Conservation (phyloP, 2,113 vertebrate genomes). For the Naja naja region DNA sequence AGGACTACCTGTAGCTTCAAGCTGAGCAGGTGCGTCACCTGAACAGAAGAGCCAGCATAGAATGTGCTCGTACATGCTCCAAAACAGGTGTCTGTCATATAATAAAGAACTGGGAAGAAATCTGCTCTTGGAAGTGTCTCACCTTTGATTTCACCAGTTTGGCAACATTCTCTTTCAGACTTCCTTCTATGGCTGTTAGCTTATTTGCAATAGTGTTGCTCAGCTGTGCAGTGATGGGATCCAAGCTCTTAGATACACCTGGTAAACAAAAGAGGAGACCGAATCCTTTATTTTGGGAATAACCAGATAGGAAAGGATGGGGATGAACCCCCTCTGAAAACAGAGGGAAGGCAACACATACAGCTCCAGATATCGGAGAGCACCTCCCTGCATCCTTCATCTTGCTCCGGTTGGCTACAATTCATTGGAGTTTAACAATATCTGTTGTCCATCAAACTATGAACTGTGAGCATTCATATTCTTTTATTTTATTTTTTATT, state of each 20-base stretch:
- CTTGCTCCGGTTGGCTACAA: not conserved
- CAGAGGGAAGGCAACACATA: not conserved
- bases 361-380: not conserved
- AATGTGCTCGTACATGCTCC: not conserved
- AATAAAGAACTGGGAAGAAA: too few relatives aligned
- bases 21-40: too few relatives aligned
- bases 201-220: constrained; percentile 84
- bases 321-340: not conserved
- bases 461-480: not conserved
- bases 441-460: not conserved
- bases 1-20: not conserved
- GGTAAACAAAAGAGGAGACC: not conserved
- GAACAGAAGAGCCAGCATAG: not conserved
- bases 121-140: not conserved
- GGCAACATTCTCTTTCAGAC: constrained; percentile 87
- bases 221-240: constrained; percentile 85
- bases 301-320: not conserved
- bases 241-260: constrained; percentile 86
- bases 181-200: constrained; percentile 85
- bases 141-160: constrained; percentile 97
- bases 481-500: too few relatives aligned
- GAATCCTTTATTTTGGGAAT: not conserved
- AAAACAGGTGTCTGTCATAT: not conserved
- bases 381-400: not conserved
- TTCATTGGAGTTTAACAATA: not conserved